Percentiles rank a stretch among this genome's conserved stretches.
These are phyloP conservation scores for Ricordea florida DNA, from an alignment of 92 coral and sea anemone genomes.

Conservation along the genomic window DNA sequence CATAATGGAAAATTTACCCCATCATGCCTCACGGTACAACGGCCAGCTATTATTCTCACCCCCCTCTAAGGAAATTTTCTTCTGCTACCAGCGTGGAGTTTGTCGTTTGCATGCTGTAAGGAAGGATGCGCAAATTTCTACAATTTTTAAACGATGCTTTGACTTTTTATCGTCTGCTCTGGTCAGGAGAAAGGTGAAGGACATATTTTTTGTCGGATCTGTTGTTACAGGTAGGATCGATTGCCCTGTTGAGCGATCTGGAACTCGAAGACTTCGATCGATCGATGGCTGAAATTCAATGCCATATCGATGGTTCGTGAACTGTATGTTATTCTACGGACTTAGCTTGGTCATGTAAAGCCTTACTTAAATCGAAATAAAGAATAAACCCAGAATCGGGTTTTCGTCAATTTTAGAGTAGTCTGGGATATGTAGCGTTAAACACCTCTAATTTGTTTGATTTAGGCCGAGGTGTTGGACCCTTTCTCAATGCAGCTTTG, in stretches of 20 bases:
- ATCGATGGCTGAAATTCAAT: background rate
- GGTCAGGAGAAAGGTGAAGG: conserved; percentile 22
- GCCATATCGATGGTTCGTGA: background rate
- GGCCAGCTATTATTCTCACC: background rate
- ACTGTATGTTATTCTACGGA: background rate
- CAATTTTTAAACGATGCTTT: background rate
- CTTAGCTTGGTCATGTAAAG: background rate
- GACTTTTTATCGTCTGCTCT: background rate
- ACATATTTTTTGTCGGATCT: conserved; percentile 33
- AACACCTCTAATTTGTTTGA: no score
- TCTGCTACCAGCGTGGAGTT: background rate
- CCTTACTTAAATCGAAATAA: no score
- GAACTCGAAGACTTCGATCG: conserved; percentile 14
- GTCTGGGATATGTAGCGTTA: no score
- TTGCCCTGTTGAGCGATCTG: conserved; percentile 36
- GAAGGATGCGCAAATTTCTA: background rate
- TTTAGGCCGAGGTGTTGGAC: no score
- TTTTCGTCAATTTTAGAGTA: no score
- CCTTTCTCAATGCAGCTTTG: no score
- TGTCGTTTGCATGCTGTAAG: background rate
- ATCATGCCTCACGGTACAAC: background rate
- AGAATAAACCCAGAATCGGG: no score
- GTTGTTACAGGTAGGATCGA: conserved; percentile 32
- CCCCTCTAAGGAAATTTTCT: background rate
- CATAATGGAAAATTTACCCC: no score